Evolutionary conservation across 2,888 invertebrate species (phyloP).

Genomic region (Rotaria sp.): DNA sequence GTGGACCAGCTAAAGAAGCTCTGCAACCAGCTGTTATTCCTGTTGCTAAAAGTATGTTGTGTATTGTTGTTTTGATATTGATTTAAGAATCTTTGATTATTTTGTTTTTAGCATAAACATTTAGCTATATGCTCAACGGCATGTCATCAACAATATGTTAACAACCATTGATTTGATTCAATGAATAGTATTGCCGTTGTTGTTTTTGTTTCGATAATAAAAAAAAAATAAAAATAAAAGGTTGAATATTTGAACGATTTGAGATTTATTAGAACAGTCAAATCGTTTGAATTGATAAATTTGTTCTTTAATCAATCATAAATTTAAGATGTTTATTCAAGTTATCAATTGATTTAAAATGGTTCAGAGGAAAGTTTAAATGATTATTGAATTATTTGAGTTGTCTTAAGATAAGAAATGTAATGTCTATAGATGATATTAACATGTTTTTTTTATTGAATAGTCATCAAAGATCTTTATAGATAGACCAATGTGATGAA

Average conservation of each 20-base stretch:
- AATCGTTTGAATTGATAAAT: neutral
- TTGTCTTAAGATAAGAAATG: no score
- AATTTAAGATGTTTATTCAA: neutral
- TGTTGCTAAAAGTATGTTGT: neutral
- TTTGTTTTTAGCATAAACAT: neutral
- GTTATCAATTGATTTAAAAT: no score
- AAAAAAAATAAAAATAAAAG: neutral
- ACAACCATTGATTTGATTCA: neutral
- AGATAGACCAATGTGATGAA: no score
- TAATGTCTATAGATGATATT: no score
- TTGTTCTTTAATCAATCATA: neutral
- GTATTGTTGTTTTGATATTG: no score
- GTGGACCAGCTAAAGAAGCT: neutral
- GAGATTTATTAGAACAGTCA: neutral
- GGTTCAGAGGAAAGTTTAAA: no score
- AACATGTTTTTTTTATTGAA: no score
- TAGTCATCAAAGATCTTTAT: no score
- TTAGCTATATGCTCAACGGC: neutral
- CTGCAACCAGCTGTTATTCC: neutral
- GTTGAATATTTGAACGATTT: neutral
- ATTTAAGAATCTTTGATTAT: neutral
- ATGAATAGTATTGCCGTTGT: neutral
- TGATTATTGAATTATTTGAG: no score
- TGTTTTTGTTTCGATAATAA: neutral
- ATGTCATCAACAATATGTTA: neutral